Evolutionary conservation across 2,888 invertebrate genomes (phyloP), one percentile per base, ranked within the genome.

Genomic region (Lepidonotus clava): DNA sequence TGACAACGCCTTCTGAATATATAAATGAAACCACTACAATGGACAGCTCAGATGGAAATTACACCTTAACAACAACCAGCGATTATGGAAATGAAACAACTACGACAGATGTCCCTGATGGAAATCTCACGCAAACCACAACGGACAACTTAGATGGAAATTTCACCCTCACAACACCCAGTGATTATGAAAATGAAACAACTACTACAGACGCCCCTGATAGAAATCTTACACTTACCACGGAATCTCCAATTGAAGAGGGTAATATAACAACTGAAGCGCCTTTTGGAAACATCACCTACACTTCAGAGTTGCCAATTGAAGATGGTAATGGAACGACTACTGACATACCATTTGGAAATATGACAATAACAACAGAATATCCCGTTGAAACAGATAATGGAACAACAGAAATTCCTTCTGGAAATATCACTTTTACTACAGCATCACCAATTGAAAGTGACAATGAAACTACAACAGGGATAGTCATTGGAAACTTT

Each of bases 51-150:
- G 21, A 51, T 51, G 51, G 14, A n/a, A n/a, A n/a, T n/a, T n/a
- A n/a, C n/a, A n/a, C n/a, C n/a, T n/a, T n/a, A n/a, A n/a, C n/a
- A n/a, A n/a, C n/a, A n/a, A n/a, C n/a, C n/a, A n/a, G n/a, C n/a
- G n/a, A n/a, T n/a, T 56, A 56, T 56, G 56, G 56, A 56, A 56
- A 56, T 56, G 56, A 11, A 56, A 56, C 56, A 56, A 21, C 56
- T 5, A 11, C 56, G 8, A n/a, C 5, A 56, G 24, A 8, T 56
- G 56, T 8, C 18, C 5, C 56, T 5, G 56, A 56, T 56, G 56
- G 56, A 56, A 56, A 56, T 24, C 5, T 56, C 18, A 56, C 56
- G 14, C 24, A 18, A n/a, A 56, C 56, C 14, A 56, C 56, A 56
- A 56, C 56, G 5, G 24, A 24, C 11, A 56, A 5, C 18, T 5